A percentile compares a stretch with the other conserved stretches of the same genome.
phyloP scores from a whole-genome alignment of 1,140 invertebrate species.

The Anastatus disparis region DNA sequence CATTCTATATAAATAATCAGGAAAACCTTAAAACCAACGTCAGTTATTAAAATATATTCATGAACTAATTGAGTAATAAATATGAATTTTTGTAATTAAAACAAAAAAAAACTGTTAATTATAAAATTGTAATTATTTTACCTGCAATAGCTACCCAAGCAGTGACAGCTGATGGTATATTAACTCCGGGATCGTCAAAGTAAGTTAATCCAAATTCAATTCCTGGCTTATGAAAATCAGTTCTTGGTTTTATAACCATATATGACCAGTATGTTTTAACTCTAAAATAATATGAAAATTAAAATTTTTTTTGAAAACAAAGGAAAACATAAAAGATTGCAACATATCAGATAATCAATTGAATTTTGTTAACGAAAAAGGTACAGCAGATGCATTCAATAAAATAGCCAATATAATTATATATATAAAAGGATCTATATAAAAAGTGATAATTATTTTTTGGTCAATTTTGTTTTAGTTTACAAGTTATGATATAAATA shows the following conservation, averaged over 20 bases:
- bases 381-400: no score
- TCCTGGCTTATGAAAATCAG: constrained; percentile 74
- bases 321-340: no score
- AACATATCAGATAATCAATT: no score
- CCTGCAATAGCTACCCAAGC: constrained; percentile 73
- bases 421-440: not conserved
- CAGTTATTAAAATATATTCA: no score
- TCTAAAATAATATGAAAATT: constrained; percentile 49
- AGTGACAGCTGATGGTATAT: constrained; percentile 73
- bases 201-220: constrained; percentile 88
- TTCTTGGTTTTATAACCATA: constrained; percentile 82
- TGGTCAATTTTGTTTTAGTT: no score
- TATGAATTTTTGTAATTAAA: no score
- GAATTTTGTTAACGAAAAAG: no score
- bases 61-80: no score
- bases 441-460: not conserved
- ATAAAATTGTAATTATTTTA: constrained; percentile 41
- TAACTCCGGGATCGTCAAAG: constrained; percentile 86
- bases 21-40: constrained; percentile 55
- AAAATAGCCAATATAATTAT: no score
- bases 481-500: not conserved
- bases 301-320: not conserved
- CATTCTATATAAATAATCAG: constrained; percentile 66
- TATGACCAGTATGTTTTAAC: constrained; percentile 87
- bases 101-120: no score